Percentiles rank a stretch among this genome's conserved stretches.
These are phyloP conservation scores for Spisula subtruncata DNA, from an alignment of 2,888 invertebrate species.

Conservation along the genomic window DNA sequence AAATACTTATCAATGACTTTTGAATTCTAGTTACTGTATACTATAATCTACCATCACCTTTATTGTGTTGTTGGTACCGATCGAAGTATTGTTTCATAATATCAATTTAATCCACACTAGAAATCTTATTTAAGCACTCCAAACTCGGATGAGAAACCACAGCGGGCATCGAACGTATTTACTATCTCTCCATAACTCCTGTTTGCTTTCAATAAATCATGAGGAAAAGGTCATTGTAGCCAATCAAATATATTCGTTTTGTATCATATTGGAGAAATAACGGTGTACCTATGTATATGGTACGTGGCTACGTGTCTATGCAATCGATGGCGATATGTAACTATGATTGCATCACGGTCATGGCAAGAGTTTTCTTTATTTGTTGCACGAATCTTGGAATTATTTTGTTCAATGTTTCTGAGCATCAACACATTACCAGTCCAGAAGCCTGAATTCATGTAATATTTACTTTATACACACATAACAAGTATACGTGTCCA, in stretches of 20 bases:
- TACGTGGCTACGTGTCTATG: background rate
- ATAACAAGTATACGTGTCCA: too few relatives aligned
- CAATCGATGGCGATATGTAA: background rate
- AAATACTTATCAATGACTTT: too few relatives aligned
- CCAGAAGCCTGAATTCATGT: too few relatives aligned
- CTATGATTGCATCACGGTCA: background rate
- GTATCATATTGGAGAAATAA: slow-evolving; percentile 11
- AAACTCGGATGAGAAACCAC: background rate
- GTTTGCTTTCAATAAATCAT: background rate
- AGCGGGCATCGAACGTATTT: slow-evolving; percentile 3
- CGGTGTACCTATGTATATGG: background rate
- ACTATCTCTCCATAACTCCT: background rate
- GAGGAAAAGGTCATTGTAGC: slow-evolving; percentile 1
- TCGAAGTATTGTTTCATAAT: background rate
- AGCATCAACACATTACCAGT: too few relatives aligned
- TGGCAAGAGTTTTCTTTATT: background rate
- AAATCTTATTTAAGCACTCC: background rate
- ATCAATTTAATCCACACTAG: background rate
- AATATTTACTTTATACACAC: too few relatives aligned
- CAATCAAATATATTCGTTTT: slow-evolving; percentile 1
- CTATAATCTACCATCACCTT: too few relatives aligned
- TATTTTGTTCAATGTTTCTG: too few relatives aligned
- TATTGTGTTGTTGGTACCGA: too few relatives aligned
- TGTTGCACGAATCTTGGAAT: too few relatives aligned
- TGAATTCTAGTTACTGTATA: too few relatives aligned